Evolutionary conservation across 2,113 vertebrate species (phyloP), one percentile per base, ranked within the genome.

Genomic region (Columbina picui): DNA sequence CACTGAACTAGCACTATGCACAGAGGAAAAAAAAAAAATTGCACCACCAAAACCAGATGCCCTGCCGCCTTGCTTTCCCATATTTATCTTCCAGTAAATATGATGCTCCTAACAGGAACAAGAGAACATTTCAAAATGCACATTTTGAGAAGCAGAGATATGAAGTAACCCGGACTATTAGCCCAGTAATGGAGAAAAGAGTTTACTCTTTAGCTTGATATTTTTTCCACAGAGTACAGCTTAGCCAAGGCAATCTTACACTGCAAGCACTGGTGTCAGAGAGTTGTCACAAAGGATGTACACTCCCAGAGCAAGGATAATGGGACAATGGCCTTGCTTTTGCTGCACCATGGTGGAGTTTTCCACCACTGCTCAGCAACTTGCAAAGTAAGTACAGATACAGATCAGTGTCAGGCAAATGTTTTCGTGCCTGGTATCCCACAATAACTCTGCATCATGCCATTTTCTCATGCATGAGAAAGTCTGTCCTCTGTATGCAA

Each of bases 231-330:
- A 53, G 57, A 77, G 32, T 23, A 59, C 14, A 23, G 3, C 22
- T 73, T 30, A 59, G 38, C 39, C 63, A 69, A 41, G 26, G 19
- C 56, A 22, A 15, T 14, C 36, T 84, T 25, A 4, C 1, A 1
- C 22, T 68, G 50, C 50, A n/a, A 41, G 38, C 26, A 25, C 14
- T 74, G 71, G 14, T 43, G 38, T 55, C 19, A 7, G 2, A 36
- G 30, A 50, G 34, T 49, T 73, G 64, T 38, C 18, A 27, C 2
- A 2, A 0, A 18, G 74, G 29, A 60, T 1, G 1, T 6, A 4
- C 10, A 10, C 2, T 82, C 65, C 29, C 38, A 83, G 56, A 61
- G 23, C 26, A 34, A 61, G 67, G 67, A 39, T 23, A 36, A 18
- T 7, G 29, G 56, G n/a, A 74, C 7, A 61, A 3, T 65, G 69